phyloP scores from a whole-genome alignment of 2,888 invertebrate species.

The Athalia cordata region DNA sequence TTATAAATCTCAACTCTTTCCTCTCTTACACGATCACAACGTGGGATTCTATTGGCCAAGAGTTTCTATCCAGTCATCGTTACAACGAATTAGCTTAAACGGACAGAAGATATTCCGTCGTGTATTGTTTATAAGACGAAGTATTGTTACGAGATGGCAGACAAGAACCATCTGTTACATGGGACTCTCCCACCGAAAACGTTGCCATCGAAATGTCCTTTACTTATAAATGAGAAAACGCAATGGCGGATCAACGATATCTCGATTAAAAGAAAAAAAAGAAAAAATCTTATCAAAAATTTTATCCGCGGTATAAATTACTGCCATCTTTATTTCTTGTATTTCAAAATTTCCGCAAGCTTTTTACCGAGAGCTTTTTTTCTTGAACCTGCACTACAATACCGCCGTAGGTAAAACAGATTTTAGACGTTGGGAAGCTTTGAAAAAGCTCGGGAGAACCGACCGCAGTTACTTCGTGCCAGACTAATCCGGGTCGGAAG shows the following conservation, averaged over 20 bases:
- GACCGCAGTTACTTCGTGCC: too few relatives aligned
- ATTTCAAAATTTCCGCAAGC: too few relatives aligned
- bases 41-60: slow-evolving; percentile 54
- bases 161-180: slow-evolving; percentile 65
- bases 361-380: too few relatives aligned
- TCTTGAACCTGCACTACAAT: too few relatives aligned
- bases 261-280: neutral
- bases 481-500: too few relatives aligned
- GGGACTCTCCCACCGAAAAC: slow-evolving; percentile 26
- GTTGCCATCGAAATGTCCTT: slow-evolving; percentile 33
- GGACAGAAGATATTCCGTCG: slow-evolving; percentile 54
- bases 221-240: slow-evolving; percentile 10
- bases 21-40: slow-evolving; percentile 34
- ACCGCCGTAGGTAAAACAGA: too few relatives aligned
- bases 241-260: neutral
- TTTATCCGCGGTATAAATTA: too few relatives aligned
- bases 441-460: too few relatives aligned
- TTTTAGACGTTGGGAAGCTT: too few relatives aligned
- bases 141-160: slow-evolving; percentile 67
- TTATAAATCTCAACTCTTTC: slow-evolving; percentile 65
- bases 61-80: slow-evolving; percentile 31
- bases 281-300: too few relatives aligned
- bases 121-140: slow-evolving; percentile 63
- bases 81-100: neutral
- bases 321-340: too few relatives aligned